phyloP scores from a whole-genome alignment of 1,140 invertebrate species.

The Amphibalanus amphitrite region DNA sequence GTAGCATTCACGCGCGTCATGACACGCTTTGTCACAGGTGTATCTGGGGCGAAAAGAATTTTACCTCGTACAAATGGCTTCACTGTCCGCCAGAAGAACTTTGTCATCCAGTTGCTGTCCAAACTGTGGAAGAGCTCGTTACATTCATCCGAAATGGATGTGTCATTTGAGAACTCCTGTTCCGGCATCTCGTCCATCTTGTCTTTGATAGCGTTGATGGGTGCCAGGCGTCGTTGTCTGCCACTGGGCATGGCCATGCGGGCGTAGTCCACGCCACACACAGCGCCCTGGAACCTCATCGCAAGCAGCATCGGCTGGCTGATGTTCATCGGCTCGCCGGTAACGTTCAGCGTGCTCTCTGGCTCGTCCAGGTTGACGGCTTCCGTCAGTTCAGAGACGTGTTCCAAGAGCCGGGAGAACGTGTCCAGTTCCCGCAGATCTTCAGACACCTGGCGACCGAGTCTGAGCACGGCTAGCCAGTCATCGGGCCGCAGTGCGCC shows the following conservation, averaged over 20 bases:
- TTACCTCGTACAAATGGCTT: constrained; percentile 34
- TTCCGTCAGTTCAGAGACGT: not conserved
- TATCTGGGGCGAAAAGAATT: constrained; percentile 32
- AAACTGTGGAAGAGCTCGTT: constrained; percentile 25
- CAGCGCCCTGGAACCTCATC: not conserved
- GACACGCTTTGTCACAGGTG: constrained; percentile 25
- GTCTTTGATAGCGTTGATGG: not conserved
- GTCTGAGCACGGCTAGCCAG: not conserved
- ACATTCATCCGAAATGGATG: constrained; percentile 18
- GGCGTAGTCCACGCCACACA: not conserved
- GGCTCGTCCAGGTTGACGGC: not conserved
- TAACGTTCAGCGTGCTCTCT: not conserved
- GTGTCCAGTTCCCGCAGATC: not conserved
- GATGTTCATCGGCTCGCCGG: no score
- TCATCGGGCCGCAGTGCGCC: not conserved
- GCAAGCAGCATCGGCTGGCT: not conserved
- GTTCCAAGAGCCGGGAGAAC: not conserved
- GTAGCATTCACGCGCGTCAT: constrained; percentile 25
- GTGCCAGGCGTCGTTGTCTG: not conserved
- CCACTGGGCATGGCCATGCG: not conserved
- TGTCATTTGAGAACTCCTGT: not conserved
- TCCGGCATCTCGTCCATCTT: not conserved
- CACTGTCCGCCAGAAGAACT: constrained; percentile 31
- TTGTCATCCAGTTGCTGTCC: constrained; percentile 22
- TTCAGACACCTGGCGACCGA: not conserved